Evolutionary conservation across 92 coral and sea anemone genomes (phyloP), one percentile per base, ranked within the genome.

Genomic region (Virgularia gustaviana): DNA sequence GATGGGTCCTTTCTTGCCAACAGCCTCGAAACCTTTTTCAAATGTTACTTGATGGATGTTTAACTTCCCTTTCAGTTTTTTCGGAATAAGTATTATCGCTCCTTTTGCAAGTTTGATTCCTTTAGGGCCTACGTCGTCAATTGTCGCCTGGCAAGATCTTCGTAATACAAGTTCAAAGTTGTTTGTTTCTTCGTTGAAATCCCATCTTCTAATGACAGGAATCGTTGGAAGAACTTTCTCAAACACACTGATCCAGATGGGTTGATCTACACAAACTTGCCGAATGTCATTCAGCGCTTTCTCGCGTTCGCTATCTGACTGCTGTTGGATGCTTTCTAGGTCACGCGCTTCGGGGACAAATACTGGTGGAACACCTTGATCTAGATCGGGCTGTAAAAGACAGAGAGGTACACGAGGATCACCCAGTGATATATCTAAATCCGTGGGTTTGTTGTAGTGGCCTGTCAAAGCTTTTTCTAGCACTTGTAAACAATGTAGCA

Each of bases 81-180:
- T 92, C 5, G 98, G 96, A 19, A 92, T 75, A 1, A 63, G 72
- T 56, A 92, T 82, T 30, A 71, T 71, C n/a, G 98, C 94, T 68
- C 98, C 98, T 65, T 83, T 89, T 1, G 98, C 96, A 52, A 89
- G 72, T 68, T 89, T 89, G 36, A 92, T 43, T 36, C 98, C 98
- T 31, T 87, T 87, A 36, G 98, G 98, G 5, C 96, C 98, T 60
- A 89, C 76, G 44, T 80, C 81, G 30, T 80, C 77, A 52, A 92
- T 67, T 6, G 83, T 81, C 10, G 96, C 98, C 54, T 85, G 89
- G 33, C 85, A 78, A 9, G 88, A 77, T 49, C 96, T 84, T 27
- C 94, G 94, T 30, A 89, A 78, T 33, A 84, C 28, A 58, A 89
- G 66, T 61, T 85, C 86, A 78, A 92, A 92, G 28, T n/a, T 57